These are phyloP conservation scores for Notothenia coriiceps DNA, from an alignment of 2,113 vertebrate species.

Conservation along the genomic window DNA sequence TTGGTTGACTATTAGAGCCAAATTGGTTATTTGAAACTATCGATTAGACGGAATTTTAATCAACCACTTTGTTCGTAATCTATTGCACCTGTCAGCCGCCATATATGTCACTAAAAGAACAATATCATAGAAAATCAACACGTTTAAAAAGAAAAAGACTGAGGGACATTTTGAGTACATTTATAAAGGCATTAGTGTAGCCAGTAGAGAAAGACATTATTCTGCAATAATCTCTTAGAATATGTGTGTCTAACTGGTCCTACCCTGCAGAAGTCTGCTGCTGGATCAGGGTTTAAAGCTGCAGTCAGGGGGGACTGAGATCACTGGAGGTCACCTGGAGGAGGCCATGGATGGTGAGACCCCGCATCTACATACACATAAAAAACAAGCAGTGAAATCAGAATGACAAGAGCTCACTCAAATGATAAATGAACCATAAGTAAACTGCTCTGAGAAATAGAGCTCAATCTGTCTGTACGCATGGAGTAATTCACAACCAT, in stretches of 20 bases:
- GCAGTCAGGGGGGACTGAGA: slow-evolving; percentile 43
- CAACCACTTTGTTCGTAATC: too few relatives aligned
- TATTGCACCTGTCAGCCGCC: too few relatives aligned
- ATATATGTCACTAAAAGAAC: not conserved
- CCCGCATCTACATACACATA: slow-evolving; percentile 30
- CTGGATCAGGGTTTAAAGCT: slow-evolving; percentile 24
- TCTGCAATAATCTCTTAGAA: not conserved
- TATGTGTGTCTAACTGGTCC: slow-evolving; percentile 1
- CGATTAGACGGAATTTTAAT: too few relatives aligned
- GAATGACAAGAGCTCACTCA: not conserved
- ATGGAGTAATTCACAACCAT: too few relatives aligned
- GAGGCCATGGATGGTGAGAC: slow-evolving; percentile 29
- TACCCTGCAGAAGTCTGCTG: slow-evolving; percentile 52
- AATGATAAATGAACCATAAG: not conserved
- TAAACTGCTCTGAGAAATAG: too few relatives aligned
- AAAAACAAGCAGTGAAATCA: not conserved
- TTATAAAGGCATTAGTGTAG: not conserved
- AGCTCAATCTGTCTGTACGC: too few relatives aligned
- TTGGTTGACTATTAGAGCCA: too few relatives aligned
- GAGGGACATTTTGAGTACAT: not conserved
- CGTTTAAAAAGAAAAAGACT: not conserved
- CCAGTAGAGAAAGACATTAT: not conserved
- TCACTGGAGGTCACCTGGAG: slow-evolving; percentile 64
- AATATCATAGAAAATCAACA: not conserved
- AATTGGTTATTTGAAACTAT: too few relatives aligned